phyloP scores from a whole-genome alignment of 2,113 vertebrate species.

The Pseudonaja textilis region DNA sequence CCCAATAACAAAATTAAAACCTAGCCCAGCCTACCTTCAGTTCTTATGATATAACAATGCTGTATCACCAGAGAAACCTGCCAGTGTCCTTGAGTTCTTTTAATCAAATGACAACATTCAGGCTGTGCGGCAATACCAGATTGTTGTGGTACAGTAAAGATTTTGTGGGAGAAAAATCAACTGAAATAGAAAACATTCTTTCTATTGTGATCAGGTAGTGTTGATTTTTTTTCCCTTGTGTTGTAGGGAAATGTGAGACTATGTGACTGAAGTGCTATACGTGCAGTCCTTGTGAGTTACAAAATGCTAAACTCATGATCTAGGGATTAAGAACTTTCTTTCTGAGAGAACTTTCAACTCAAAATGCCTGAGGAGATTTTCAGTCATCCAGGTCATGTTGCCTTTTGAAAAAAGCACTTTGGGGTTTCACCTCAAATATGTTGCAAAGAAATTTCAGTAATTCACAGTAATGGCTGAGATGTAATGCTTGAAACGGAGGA shows the following conservation, averaged over 20 bases:
- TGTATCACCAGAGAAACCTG: not conserved
- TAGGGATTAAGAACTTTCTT: conserved; percentile 25
- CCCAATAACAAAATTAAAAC: not conserved
- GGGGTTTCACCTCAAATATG: not conserved
- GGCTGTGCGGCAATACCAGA: not conserved
- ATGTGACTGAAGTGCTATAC: conserved; percentile 50
- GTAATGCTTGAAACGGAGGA: not conserved
- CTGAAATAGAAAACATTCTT: conserved; percentile 60
- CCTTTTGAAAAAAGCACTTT: not conserved
- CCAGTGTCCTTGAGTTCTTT: not conserved
- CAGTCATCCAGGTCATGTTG: not conserved
- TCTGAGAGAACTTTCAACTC: not conserved
- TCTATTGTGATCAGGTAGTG: not conserved
- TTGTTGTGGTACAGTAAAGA: conserved; percentile 4
- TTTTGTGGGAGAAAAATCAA: conserved; percentile 50
- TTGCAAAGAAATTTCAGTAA: not conserved
- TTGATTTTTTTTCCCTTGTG: conserved; percentile 42
- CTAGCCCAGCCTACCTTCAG: not conserved
- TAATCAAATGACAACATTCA: not conserved
- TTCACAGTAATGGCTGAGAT: not conserved
- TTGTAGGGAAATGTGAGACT: conserved; percentile 44
- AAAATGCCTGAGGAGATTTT: not conserved
- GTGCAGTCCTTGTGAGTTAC: conserved; percentile 42
- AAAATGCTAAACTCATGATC: conserved; percentile 38
- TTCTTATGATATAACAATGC: not conserved